A percentile compares a stretch with the other conserved stretches of the same genome.
phyloP scores from a whole-genome alignment of 2,888 invertebrate species.

The Ditylenchus weischeri region DNA sequence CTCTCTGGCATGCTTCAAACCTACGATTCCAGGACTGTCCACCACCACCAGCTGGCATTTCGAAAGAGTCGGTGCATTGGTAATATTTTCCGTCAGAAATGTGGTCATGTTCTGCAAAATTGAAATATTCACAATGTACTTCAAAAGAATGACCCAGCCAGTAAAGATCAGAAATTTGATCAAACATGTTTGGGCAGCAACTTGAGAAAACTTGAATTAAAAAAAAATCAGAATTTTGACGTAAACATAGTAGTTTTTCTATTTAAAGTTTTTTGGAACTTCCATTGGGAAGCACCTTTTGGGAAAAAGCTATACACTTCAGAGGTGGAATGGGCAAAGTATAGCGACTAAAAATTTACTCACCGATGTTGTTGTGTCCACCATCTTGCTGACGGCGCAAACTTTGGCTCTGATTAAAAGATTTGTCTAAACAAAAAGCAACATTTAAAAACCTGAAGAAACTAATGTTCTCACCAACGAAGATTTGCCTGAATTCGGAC shows the following conservation, averaged over 20 bases:
- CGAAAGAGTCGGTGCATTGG: not conserved
- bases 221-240: no score
- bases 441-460: not conserved
- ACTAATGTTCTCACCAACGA: constrained; percentile 66
- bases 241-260: no score
- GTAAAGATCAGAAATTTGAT: no score
- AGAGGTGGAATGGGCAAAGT: no score
- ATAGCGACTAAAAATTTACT: not conserved
- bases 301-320: no score
- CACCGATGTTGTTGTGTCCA: constrained; percentile 66
- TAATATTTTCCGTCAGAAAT: constrained; percentile 39
- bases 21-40: constrained; percentile 78
- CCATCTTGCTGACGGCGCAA: constrained; percentile 83
- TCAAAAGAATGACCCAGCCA: not conserved
- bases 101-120: constrained; percentile 41
- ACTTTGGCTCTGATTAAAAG: constrained; percentile 76
- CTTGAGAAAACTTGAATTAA: no score
- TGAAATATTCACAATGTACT: constrained; percentile 1
- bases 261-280: not conserved
- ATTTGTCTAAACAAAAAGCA: constrained; percentile 67
- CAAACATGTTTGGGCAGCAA: no score
- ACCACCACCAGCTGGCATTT: constrained; percentile 79
- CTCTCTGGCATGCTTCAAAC: constrained; percentile 48
- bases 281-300: no score
- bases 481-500: constrained; percentile 93